phyloP scores from a whole-genome alignment of 2,888 invertebrate species.

The Eupeodes latifasciatus region DNA sequence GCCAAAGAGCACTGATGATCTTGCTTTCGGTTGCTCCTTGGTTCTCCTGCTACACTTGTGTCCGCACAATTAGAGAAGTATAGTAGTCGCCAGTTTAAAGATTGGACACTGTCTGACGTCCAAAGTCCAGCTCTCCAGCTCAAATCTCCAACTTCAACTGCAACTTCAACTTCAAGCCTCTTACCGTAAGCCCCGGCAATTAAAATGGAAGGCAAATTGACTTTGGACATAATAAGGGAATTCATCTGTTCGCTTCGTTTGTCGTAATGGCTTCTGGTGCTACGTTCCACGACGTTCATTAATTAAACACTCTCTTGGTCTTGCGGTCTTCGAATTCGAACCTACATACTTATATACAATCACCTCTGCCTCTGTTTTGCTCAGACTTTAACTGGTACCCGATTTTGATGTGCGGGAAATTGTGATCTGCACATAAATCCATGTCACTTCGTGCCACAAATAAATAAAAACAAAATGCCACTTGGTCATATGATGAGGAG shows the following conservation, averaged over 20 bases:
- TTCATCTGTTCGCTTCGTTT: conserved; percentile 76
- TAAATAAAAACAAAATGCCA: conserved; percentile 75
- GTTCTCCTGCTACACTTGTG: conserved; percentile 64
- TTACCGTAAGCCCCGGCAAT: conserved; percentile 70
- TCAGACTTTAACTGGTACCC: conserved; percentile 20
- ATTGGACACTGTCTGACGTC: conserved; percentile 45
- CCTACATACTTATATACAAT: not conserved
- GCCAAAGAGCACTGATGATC: conserved; percentile 30
- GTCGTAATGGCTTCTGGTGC: conserved; percentile 76
- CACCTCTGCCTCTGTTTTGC: conserved; percentile 1
- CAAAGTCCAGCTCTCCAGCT: conserved; percentile 8
- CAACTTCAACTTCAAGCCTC: conserved; percentile 10
- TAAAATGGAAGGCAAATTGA: conserved; percentile 76
- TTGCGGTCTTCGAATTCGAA: not conserved
- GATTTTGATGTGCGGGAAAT: conserved; percentile 74
- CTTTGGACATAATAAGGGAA: conserved; percentile 76
- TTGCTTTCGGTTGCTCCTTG: conserved; percentile 14
- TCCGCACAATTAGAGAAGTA: conserved; percentile 71
- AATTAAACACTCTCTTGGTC: conserved; percentile 66
- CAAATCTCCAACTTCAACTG: conserved; percentile 14
- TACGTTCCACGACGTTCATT: conserved; percentile 76
- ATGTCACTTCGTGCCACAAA: conserved; percentile 72
- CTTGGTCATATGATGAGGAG: conserved; percentile 47
- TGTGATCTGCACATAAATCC: conserved; percentile 76
- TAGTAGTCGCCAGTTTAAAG: conserved; percentile 45